Evolutionary conservation across 1,140 invertebrate genomes (phyloP).

Genomic region (Probaryconus sp.): DNA sequence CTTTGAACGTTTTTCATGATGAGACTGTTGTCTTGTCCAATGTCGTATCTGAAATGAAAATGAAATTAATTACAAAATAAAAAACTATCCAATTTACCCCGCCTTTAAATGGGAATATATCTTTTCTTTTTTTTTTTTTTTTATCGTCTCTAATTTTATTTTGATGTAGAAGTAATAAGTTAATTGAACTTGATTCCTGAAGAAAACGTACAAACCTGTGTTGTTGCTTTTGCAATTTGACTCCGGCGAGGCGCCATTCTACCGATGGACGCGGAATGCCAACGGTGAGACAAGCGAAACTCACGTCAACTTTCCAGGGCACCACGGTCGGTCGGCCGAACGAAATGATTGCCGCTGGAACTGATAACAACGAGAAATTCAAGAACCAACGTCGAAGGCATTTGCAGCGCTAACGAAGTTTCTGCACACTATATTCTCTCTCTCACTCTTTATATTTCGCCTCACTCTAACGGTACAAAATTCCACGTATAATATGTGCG

Average conservation of each 20-base stretch:
- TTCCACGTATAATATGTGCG: not conserved
- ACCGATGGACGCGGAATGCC: conserved; percentile 79
- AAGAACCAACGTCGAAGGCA: not conserved
- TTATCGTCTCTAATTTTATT: no score
- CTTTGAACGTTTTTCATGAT: conserved; percentile 80
- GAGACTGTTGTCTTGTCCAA: conserved; percentile 81
- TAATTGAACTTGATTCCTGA: conserved; percentile 8
- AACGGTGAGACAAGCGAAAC: conserved; percentile 80
- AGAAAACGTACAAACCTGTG: conserved; percentile 63
- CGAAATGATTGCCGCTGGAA: conserved; percentile 82
- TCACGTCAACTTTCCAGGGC: conserved; percentile 79
- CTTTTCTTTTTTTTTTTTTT: no score
- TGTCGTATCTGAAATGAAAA: conserved; percentile 68
- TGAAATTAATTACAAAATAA: not conserved
- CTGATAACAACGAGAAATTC: conserved; percentile 69
- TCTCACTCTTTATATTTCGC: no score
- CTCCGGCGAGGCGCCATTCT: conserved; percentile 77
- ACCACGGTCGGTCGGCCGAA: conserved; percentile 79
- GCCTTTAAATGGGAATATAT: no score
- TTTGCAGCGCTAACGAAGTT: conserved; percentile 1
- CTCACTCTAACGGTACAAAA: not conserved
- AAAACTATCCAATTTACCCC: not conserved
- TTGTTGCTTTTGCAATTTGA: conserved; percentile 71
- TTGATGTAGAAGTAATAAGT: no score
- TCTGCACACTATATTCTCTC: not conserved